Base-by-base conservation (phyloP, 1,140 invertebrate species). In the Aethina tumida region DNA sequence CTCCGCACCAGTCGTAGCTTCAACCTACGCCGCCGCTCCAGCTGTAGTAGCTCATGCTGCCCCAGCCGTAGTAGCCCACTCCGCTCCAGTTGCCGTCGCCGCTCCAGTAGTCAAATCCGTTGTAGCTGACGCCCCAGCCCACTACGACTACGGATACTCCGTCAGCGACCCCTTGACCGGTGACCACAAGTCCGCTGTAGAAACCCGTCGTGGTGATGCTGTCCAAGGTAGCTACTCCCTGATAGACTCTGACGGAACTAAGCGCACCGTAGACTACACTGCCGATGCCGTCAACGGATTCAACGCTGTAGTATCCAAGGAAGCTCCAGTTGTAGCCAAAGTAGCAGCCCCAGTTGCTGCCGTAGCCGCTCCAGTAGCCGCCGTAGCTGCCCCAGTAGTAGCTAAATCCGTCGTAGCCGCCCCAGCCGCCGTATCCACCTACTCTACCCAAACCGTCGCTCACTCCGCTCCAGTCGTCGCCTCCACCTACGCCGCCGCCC, bases 201-300 rank as follows among this genome's bases (percentile, higher is more conserved):
- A 76, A 54, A 68, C 69, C 44, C 67, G 74, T 12, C 44, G 58
- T 37, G 63, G 63, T 28, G 62, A 63, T 50, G 45, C 21, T 12
- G 74, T 77, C 6, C 68, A 74, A 47, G 75, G 75, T 20, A 67
- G 67, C 21, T 77, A 77, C 59, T 74, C 71, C 1, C 54, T 78
- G n/a, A 64, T 73, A n/a, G 75, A 79, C 40, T 70, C 75, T 71
- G 75, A 35, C 66, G 67, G 24, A 75, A 13, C 64, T 71, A 15
- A 74, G 77, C 42, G 70, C 73, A 3, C 74, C 75, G 75, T 77
- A 2, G 72, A 76, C 44, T 78, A 80, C 55, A 74, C 73, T 5
- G 71, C 72, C 12, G 70, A 73, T 53, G 57, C 71, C 7, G 58
- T 72, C 14, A 74, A 74, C 34, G 72, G 71, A 13, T 76, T 75